A percentile compares a stretch with the other conserved stretches of the same genome.
Conservation (phyloP, 1,140 invertebrate genomes). For the Saxidomus purpurata region DNA sequence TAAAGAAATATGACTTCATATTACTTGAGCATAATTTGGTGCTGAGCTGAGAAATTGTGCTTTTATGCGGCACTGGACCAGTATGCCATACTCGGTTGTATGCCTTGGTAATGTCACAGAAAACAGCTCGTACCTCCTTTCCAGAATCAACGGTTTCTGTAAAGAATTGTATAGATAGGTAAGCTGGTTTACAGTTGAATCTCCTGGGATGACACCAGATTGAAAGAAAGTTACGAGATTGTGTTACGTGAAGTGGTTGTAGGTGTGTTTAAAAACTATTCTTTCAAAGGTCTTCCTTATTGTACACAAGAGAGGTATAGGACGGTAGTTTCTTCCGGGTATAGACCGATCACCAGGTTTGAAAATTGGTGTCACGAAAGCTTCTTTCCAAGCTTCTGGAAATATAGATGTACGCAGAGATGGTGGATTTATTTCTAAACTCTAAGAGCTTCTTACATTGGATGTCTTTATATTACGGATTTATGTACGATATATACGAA, state of each 20-base stretch:
- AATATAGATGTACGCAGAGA: neutral
- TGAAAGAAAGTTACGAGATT: neutral
- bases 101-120: neutral
- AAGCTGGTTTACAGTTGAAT: neutral
- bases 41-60: too few relatives aligned
- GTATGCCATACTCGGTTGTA: neutral
- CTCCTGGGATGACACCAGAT: neutral
- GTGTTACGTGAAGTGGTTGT: neutral
- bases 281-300: neutral
- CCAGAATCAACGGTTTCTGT: neutral
- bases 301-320: neutral
- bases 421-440: too few relatives aligned
- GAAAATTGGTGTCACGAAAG: neutral
- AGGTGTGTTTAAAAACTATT: neutral
- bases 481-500: too few relatives aligned
- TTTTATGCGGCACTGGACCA: too few relatives aligned
- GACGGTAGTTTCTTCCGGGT: neutral
- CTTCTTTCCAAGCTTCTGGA: neutral
- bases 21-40: too few relatives aligned
- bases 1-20: too few relatives aligned
- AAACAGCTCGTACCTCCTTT: neutral
- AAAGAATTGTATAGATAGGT: neutral
- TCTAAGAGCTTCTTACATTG: too few relatives aligned
- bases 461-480: too few relatives aligned
- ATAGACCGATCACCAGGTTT: neutral